Base-by-base conservation (phyloP, 2,113 vertebrate genomes). In the Mirounga angustirostris region DNA sequence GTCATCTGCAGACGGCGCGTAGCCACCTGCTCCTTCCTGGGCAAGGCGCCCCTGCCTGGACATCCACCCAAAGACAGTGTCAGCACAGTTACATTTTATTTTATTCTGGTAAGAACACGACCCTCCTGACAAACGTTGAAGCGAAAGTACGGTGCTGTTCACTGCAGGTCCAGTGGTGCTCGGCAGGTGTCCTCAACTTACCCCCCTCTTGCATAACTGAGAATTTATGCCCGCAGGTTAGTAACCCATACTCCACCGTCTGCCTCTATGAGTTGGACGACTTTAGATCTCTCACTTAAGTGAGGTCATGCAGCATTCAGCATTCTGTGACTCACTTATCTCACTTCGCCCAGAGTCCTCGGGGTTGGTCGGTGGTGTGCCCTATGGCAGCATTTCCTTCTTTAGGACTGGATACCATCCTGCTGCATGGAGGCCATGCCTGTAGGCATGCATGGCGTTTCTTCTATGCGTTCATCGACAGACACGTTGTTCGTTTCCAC, bases 381-480 rank as follows among this genome's bases (percentile, higher is more conserved):
- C 69, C 19, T 18, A 0, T 11, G n/a, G 69, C n/a, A 21, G n/a
- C 19, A 12, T 40, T 73, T 22, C 8, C n/a, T 71, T 71, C 28
- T 54, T 54, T 14, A 63, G 8, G 26, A 5, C 61, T 28, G 26
- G 11, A 26, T 11, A 26, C 9, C 4, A 1, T 36, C n/a, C 33
- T 19, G 2, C 69, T 71, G 69, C 8, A 5, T 36, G 40, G 40
- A 43, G 40, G 4, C 7, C 46, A 8, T 46, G 46, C 46, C 46
- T 46, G 46, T 46, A 28, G 67, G 22, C 36, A 1, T 0, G 3
- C 4, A 2, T 2, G 43, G 26, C 14, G 4, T 50, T 6, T n/a
- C 6, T n/a, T 50, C 43, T 1, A 3, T 30, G 13, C 0, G 5
- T 10, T 50, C 74, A 1, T 0, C 24, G 15, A 69, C 65, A 28